These are phyloP conservation scores for Callaeas wilsoni DNA, from an alignment of 2,113 vertebrate genomes.

Conservation along the genomic window DNA sequence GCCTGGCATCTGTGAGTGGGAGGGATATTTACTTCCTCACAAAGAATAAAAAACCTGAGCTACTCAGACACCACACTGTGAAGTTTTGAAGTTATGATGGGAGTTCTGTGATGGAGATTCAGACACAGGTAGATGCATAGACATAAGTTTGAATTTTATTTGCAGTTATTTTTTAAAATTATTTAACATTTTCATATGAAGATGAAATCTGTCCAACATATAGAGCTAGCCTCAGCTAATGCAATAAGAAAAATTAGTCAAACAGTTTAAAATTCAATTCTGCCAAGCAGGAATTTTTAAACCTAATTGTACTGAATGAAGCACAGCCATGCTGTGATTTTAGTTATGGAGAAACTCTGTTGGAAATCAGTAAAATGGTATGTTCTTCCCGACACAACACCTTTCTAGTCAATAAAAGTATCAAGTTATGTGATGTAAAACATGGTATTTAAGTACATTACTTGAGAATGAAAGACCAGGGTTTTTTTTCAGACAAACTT, in stretches of 20 bases:
- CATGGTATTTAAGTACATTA: conserved; percentile 25
- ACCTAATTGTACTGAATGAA: conserved; percentile 8
- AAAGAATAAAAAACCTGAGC: background rate
- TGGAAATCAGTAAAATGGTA: conserved; percentile 40
- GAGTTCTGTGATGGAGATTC: background rate
- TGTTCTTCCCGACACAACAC: background rate
- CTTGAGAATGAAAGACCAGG: background rate
- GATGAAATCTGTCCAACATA: background rate
- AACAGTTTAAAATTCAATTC: background rate
- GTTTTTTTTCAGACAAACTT: background rate
- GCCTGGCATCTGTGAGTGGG: background rate
- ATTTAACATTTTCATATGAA: background rate
- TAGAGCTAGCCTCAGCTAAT: background rate
- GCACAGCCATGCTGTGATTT: background rate
- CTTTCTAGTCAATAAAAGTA: conserved; percentile 40
- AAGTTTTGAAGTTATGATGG: background rate
- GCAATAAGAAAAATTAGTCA: background rate
- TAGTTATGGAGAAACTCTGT: conserved; percentile 7
- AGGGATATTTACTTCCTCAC: background rate
- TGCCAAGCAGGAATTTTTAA: conserved; percentile 17
- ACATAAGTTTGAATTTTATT: background rate
- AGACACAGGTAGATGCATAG: background rate
- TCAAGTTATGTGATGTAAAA: conserved; percentile 28
- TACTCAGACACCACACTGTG: background rate
- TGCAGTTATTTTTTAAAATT: background rate